A percentile compares a stretch with the other conserved stretches of the same genome.
These are phyloP conservation scores for Pseudeuparius sepicola DNA, from an alignment of 2,888 invertebrate genomes.

Conservation along the genomic window DNA sequence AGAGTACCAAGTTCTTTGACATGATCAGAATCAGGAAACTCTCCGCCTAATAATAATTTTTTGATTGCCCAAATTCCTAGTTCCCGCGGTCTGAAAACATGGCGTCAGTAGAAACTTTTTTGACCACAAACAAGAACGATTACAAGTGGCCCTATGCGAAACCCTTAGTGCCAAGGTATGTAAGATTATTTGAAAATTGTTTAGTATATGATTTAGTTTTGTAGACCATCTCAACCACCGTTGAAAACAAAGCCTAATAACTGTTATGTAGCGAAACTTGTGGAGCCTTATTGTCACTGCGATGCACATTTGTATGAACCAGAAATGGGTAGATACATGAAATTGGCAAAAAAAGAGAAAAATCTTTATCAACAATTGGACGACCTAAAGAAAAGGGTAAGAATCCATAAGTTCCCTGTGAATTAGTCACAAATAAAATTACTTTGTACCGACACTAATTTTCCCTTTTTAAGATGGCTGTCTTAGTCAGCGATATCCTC, in stretches of 20 bases:
- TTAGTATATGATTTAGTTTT: slow-evolving; percentile 8
- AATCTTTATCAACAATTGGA: slow-evolving; percentile 47
- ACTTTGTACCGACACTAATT: no score
- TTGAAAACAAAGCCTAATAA: slow-evolving; percentile 40
- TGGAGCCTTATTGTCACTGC: slow-evolving; percentile 55
- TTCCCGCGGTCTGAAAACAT: no score
- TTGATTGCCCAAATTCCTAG: no score
- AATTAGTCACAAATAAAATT: no score
- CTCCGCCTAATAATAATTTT: no score
- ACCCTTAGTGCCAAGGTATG: slow-evolving; percentile 46
- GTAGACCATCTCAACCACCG: slow-evolving; percentile 52
- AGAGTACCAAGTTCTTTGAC: background rate
- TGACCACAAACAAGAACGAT: slow-evolving; percentile 42
- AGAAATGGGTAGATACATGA: slow-evolving; percentile 50
- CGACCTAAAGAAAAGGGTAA: slow-evolving; percentile 37
- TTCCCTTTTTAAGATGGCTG: slow-evolving; percentile 47
- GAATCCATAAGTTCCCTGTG: background rate
- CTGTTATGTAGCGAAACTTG: slow-evolving; percentile 43
- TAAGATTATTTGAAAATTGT: slow-evolving; percentile 17
- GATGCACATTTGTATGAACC: slow-evolving; percentile 52
- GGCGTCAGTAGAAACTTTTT: slow-evolving; percentile 38
- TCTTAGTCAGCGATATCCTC: slow-evolving; percentile 50
- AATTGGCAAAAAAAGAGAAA: slow-evolving; percentile 50
- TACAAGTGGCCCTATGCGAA: slow-evolving; percentile 52
- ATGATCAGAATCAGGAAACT: background rate